phyloP scores from a whole-genome alignment of 2,113 vertebrate genomes.

The Phoxinus phoxinus region DNA sequence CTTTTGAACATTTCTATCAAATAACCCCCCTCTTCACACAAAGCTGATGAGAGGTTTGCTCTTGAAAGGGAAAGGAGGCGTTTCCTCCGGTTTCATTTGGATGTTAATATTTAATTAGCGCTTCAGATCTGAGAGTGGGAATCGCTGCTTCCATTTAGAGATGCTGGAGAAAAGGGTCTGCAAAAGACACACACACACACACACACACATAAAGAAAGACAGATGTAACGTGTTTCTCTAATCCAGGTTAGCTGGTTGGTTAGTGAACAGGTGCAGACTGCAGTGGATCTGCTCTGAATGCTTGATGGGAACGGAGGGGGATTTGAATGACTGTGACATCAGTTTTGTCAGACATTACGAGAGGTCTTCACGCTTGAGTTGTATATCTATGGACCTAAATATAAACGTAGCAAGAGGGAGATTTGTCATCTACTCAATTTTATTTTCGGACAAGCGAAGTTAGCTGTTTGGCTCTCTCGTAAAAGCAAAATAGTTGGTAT shows the following conservation, averaged over 20 bases:
- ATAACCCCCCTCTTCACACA: background rate
- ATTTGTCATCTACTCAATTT: too few species aligned
- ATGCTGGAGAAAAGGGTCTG: background rate
- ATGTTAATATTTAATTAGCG: constrained; percentile 49
- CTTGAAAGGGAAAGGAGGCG: background rate
- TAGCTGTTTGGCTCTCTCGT: too few species aligned
- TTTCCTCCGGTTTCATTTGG: background rate
- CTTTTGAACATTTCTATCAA: background rate
- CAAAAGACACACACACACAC: background rate
- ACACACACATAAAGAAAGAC: background rate
- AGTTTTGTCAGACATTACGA: too few species aligned
- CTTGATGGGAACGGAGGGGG: constrained; percentile 2
- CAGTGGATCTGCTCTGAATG: constrained; percentile 30
- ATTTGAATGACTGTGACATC: constrained; percentile 30
- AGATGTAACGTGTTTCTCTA: constrained; percentile 30
- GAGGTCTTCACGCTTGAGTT: too few species aligned
- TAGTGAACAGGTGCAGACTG: constrained; percentile 51
- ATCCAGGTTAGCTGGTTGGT: constrained; percentile 48
- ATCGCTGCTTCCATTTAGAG: background rate
- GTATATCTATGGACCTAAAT: too few species aligned
- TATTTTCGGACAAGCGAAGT: too few species aligned
- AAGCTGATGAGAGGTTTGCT: constrained; percentile 7
- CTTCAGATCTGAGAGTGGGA: constrained; percentile 27
- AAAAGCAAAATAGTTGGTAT: too few species aligned
- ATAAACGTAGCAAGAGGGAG: too few species aligned